Evolutionary conservation across 2,797 vertebrate genomes (phyloP).

Genomic region (Macropodus opercularis): DNA sequence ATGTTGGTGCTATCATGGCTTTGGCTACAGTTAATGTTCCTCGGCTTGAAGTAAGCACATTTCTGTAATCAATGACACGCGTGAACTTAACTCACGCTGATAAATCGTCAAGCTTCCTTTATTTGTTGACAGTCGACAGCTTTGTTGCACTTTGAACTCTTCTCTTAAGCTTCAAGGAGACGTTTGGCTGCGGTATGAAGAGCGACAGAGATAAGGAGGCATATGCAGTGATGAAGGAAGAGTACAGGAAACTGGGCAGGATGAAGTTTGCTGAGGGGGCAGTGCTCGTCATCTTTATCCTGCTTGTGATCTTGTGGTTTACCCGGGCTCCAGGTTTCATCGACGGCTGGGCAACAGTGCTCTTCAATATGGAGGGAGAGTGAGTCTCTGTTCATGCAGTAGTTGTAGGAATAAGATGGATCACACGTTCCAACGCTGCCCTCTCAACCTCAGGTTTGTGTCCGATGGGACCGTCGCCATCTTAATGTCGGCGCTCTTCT

Average conservation of each 20-base stretch:
- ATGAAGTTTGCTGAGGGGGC: constrained; percentile 87
- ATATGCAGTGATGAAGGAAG: constrained; percentile 80
- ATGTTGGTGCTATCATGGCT: constrained; percentile 86
- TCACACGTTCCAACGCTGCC: not conserved
- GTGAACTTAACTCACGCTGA: too few relatives aligned
- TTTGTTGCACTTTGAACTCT: not conserved
- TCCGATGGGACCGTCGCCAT: constrained; percentile 89
- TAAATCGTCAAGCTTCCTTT: not conserved
- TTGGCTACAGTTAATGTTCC: constrained; percentile 89
- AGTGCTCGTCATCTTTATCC: constrained; percentile 81
- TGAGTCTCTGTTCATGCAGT: too few relatives aligned
- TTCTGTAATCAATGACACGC: not conserved
- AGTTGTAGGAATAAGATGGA: not conserved
- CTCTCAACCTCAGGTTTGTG: constrained; percentile 67
- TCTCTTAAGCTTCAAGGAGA: constrained; percentile 83
- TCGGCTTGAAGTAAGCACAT: constrained; percentile 91
- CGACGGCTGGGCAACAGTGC: constrained; percentile 87
- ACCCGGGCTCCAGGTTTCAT: constrained; percentile 94
- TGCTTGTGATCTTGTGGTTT: constrained; percentile 92
- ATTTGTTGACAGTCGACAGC: constrained; percentile 1
- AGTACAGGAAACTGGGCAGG: constrained; percentile 83
- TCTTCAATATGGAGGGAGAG: constrained; percentile 78
- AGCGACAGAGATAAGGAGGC: constrained; percentile 75
- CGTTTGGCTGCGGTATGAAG: constrained; percentile 83
- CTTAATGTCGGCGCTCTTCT: constrained; percentile 84